Conservation (phyloP, 2,113 vertebrate species). For the Lepidothrix coronata region DNA sequence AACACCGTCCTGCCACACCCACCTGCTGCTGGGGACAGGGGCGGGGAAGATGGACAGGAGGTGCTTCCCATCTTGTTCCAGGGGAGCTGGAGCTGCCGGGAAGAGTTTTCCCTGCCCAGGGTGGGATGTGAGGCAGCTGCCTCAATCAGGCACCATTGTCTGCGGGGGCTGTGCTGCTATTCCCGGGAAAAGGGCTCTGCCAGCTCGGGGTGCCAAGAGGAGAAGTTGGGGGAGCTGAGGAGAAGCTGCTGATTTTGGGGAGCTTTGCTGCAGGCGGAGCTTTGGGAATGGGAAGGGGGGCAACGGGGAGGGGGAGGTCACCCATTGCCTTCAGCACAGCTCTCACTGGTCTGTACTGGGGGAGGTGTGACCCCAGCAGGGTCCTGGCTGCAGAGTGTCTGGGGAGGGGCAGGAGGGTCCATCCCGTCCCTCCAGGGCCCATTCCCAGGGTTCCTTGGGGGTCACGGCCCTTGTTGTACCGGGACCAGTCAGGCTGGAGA, state of each 20-base stretch:
- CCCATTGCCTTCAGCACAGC: background rate
- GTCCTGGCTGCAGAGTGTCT: background rate
- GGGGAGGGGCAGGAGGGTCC: background rate
- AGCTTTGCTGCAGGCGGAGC: background rate
- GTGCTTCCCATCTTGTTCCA: background rate
- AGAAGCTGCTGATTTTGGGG: background rate
- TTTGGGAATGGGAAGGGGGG: background rate
- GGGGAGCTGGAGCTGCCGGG: background rate
- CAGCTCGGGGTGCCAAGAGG: background rate
- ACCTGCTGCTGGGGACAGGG: accelerated
- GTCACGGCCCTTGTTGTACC: background rate
- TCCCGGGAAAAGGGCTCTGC: background rate
- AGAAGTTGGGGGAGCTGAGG: background rate
- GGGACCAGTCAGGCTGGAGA: background rate
- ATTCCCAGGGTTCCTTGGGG: too few species aligned
- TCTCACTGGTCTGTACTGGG: background rate
- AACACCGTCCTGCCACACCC: background rate
- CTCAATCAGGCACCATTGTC: slow-evolving; percentile 9
- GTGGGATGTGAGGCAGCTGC: background rate
- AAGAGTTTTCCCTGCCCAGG: background rate
- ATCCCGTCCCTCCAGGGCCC: too few species aligned
- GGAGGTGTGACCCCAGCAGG: background rate
- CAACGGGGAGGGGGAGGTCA: background rate
- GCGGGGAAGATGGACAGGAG: background rate
- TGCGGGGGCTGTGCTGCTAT: background rate